phyloP scores from a whole-genome alignment of 2,888 invertebrate species.

The Stenotaenia linearis region DNA sequence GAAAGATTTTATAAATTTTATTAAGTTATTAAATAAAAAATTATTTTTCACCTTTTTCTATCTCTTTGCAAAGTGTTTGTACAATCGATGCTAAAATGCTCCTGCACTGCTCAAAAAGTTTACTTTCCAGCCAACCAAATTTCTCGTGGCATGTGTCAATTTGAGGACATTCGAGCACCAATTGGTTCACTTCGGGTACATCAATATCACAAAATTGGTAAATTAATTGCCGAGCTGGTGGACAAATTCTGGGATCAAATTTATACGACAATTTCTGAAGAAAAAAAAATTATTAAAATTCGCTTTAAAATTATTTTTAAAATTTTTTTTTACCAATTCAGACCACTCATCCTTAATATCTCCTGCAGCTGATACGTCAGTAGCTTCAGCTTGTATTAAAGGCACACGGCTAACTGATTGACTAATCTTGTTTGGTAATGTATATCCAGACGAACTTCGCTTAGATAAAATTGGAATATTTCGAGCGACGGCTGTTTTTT shows the following conservation, averaged over 20 bases:
- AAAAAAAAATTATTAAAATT: neutral
- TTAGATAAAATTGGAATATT: neutral
- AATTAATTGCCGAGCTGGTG: conserved; percentile 29
- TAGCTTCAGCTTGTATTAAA: neutral
- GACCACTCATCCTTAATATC: neutral
- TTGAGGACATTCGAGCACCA: neutral
- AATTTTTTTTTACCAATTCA: neutral
- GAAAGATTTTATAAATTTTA: neutral
- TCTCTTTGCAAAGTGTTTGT: neutral
- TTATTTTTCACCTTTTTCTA: neutral
- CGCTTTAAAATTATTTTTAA: neutral
- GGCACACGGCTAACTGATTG: neutral
- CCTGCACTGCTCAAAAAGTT: neutral
- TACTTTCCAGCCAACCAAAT: conserved; percentile 28
- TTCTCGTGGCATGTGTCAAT: neutral
- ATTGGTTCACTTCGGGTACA: neutral
- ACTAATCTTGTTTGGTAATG: conserved; percentile 28
- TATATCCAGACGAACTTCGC: neutral
- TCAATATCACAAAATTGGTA: conserved; percentile 31
- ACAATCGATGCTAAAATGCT: conserved; percentile 5
- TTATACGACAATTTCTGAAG: conserved; percentile 10
- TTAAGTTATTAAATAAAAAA: neutral
- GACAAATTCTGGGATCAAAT: neutral
- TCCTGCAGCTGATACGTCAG: neutral
- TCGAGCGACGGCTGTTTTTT: neutral